Evolutionary conservation across 2,888 invertebrate genomes (phyloP).

Genomic region (Formica aserva): DNA sequence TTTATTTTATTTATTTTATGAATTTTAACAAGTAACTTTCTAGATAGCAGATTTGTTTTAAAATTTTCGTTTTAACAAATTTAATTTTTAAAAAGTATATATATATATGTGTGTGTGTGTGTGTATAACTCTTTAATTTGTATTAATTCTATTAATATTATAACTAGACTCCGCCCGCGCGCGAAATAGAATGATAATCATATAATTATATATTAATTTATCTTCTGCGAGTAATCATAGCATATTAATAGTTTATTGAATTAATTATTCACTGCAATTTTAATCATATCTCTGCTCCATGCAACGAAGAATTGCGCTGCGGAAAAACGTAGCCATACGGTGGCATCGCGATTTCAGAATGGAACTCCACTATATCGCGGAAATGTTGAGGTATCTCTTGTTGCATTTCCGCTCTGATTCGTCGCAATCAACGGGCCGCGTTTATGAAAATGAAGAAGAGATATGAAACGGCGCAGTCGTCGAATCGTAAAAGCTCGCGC

Average conservation of each 20-base stretch:
- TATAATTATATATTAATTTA: constrained; percentile 13
- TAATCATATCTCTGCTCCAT: not conserved
- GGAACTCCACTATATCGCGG: constrained; percentile 32
- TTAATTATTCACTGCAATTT: not conserved
- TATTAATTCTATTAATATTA: not conserved
- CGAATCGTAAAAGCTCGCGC: constrained; percentile 57
- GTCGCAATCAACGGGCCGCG: constrained; percentile 61
- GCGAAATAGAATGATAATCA: not conserved
- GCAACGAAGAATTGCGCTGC: not conserved
- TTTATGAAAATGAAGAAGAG: constrained; percentile 33
- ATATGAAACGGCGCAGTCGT: constrained; percentile 62
- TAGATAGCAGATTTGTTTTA: not conserved
- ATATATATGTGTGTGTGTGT: too few species aligned
- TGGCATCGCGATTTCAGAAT: constrained; percentile 14
- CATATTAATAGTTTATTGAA: not conserved
- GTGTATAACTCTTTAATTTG: not conserved
- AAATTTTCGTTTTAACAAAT: not conserved
- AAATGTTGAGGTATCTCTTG: constrained; percentile 64
- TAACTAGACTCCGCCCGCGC: not conserved
- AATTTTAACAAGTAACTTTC: not conserved
- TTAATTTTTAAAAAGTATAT: not conserved
- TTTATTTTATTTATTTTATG: not conserved
- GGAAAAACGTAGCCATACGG: constrained; percentile 1
- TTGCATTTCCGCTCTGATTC: constrained; percentile 66
- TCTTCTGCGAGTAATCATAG: not conserved